Evolutionary conservation across 2,888 invertebrate species (phyloP).

Genomic region (Carterocephalus palaemon): DNA sequence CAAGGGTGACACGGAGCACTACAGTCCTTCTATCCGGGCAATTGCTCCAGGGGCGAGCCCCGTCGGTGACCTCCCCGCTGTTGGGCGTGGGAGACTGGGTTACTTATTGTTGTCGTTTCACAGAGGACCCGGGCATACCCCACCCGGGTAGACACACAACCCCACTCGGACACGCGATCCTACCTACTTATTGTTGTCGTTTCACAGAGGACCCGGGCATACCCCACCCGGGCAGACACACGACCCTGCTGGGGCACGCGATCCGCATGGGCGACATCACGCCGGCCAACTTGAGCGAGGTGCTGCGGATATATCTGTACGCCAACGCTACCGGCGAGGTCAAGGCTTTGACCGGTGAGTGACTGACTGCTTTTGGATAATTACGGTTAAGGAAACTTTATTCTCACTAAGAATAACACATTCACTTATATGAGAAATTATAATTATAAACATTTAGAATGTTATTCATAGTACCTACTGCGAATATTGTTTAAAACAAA

Average conservation of each 20-base stretch:
- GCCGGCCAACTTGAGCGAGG: constrained; percentile 93
- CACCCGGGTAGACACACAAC: constrained; percentile 94
- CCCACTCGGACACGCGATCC: constrained; percentile 91
- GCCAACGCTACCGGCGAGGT: constrained; percentile 93
- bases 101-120: background rate
- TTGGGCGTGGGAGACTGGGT: too few relatives aligned
- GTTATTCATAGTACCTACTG: too few relatives aligned
- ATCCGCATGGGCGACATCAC: constrained; percentile 95
- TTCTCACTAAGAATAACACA: too few relatives aligned
- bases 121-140: constrained; percentile 94
- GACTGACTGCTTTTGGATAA: background rate
- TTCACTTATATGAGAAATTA: too few relatives aligned
- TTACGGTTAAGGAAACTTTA: too few relatives aligned
- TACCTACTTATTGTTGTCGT: background rate
- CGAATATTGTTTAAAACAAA: too few relatives aligned
- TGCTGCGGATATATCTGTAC: constrained; percentile 93
- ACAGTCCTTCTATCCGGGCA: too few relatives aligned
- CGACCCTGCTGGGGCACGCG: constrained; percentile 94
- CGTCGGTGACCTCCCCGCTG: too few relatives aligned
- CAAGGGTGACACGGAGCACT: too few relatives aligned
- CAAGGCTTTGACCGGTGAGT: constrained; percentile 83
- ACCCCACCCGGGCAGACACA: constrained; percentile 92
- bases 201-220: constrained; percentile 92
- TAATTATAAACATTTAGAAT: too few relatives aligned
- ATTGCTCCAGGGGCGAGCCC: too few relatives aligned